A percentile compares a stretch with the other conserved stretches of the same genome.
Conservation (phyloP, 30 jellyfish, hydroid and myxozoan genomes). For the Rhopilema esculentum region DNA sequence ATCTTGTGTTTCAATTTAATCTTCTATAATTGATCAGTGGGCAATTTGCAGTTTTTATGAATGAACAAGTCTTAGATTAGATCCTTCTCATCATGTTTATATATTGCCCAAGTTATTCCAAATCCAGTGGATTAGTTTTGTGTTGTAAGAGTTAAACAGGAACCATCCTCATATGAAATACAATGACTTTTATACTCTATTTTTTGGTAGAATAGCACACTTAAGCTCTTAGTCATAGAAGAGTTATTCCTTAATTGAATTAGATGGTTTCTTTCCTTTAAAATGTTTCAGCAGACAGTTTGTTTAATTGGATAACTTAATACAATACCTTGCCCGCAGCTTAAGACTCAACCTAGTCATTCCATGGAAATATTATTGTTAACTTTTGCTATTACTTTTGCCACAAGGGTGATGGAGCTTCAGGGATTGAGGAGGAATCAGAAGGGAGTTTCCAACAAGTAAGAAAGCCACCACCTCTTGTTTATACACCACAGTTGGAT, state of each 20-base stretch:
- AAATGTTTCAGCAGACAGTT: background rate
- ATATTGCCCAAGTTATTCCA: too few relatives aligned
- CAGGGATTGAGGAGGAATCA: slow-evolving; percentile 8
- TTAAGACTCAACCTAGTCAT: too few relatives aligned
- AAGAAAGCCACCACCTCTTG: slow-evolving; percentile 76
- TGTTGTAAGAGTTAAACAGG: too few relatives aligned
- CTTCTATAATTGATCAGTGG: too few relatives aligned
- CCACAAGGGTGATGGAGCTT: slow-evolving; percentile 31
- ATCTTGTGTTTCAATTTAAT: too few relatives aligned
- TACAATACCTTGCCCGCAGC: background rate
- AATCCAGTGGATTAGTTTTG: too few relatives aligned
- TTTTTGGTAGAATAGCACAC: background rate
- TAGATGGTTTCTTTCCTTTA: background rate
- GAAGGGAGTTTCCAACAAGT: slow-evolving; percentile 27
- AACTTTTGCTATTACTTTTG: background rate
- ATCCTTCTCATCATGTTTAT: too few relatives aligned
- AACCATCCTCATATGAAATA: too few relatives aligned
- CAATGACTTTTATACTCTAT: too few relatives aligned
- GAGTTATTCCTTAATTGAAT: background rate
- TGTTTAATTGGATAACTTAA: background rate
- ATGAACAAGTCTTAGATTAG: too few relatives aligned
- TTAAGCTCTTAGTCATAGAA: background rate
- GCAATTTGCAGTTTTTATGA: too few relatives aligned
- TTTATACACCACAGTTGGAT: slow-evolving; percentile 87
- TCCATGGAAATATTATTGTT: too few relatives aligned